A percentile compares a stretch with the other conserved stretches of the same genome.
phyloP scores from a whole-genome alignment of 1,140 invertebrate genomes.

The Mercenaria mercenaria region DNA sequence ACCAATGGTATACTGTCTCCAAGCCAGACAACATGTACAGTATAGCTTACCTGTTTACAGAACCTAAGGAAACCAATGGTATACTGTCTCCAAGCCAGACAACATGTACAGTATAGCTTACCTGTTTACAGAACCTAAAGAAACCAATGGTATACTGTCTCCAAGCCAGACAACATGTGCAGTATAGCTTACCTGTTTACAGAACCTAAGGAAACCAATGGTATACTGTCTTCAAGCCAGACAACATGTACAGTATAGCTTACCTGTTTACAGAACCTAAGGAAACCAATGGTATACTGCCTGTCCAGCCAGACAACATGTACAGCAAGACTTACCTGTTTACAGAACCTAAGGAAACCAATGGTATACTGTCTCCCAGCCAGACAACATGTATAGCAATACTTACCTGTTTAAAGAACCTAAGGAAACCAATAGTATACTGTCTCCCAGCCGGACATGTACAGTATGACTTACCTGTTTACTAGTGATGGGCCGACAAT shows the following conservation, averaged over 20 bases:
- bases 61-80: conserved; percentile 99
- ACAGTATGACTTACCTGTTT: too few species aligned
- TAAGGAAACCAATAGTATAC: conserved; percentile 99
- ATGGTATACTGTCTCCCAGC: conserved; percentile 99
- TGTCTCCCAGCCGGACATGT: conserved; percentile 98
- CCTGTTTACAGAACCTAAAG: conserved; percentile 99
- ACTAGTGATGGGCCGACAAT: too few species aligned
- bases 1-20: conserved; percentile 99
- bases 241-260: conserved; percentile 97
- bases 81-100: conserved; percentile 97
- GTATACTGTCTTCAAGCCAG: conserved; percentile 98
- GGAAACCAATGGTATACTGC: too few species aligned
- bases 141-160: conserved; percentile 99
- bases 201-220: conserved; percentile 99
- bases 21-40: conserved; percentile 98
- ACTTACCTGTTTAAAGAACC: conserved; percentile 97
- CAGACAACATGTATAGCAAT: too few species aligned
- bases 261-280: too few species aligned
- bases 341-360: conserved; percentile 99
- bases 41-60: conserved; percentile 98
- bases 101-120: conserved; percentile 96
- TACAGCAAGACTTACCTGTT: too few species aligned
- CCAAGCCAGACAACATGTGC: conserved; percentile 98
- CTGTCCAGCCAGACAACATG: too few species aligned
- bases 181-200: conserved; percentile 96